Evolutionary conservation across 2,113 vertebrate genomes (phyloP).

Genomic region (Burhinus oedicnemus): DNA sequence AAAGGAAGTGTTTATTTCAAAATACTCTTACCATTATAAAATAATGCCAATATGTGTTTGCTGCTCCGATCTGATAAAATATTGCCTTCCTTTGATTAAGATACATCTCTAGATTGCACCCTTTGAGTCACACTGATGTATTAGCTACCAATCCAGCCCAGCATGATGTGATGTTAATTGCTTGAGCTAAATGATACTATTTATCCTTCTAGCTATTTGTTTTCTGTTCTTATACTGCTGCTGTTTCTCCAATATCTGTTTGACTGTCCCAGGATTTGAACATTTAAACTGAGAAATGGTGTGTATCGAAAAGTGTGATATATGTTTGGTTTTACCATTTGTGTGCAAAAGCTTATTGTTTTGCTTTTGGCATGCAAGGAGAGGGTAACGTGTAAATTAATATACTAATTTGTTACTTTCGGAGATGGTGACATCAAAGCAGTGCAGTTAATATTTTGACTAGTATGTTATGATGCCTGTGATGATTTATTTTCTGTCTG

Average conservation of each 20-base stretch:
- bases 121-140: neutral
- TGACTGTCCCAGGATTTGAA: neutral
- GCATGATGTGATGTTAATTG: neutral
- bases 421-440: neutral
- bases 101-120: neutral
- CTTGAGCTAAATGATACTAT: neutral
- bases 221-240: neutral
- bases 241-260: neutral
- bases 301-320: neutral
- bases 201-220: neutral
- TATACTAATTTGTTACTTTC: neutral
- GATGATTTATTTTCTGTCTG: neutral
- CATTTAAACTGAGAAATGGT: neutral
- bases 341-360: neutral
- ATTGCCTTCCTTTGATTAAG: neutral
- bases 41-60: neutral
- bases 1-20: neutral
- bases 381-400: neutral
- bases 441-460: neutral
- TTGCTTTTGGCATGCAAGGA: neutral
- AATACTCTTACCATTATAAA: neutral
- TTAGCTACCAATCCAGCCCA: neutral
- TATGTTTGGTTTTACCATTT: neutral
- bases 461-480: neutral
- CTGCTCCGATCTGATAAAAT: conserved; percentile 13